phyloP scores from a whole-genome alignment of 2,797 vertebrate species.

The Macropodus opercularis region DNA sequence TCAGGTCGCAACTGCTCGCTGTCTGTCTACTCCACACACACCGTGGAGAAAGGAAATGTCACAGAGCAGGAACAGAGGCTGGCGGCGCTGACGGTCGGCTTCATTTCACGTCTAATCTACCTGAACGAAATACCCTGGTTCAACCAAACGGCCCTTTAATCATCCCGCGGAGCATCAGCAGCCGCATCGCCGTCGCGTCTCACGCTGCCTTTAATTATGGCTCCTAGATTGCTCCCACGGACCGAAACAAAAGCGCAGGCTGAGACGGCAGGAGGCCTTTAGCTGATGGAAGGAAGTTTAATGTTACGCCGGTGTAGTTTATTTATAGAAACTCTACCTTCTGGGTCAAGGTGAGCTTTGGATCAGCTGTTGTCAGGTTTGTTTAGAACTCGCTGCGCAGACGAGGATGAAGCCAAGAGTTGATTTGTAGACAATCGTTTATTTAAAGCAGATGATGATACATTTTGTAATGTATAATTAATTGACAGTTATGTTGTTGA shows the following conservation, averaged over 20 bases:
- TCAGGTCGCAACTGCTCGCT: conserved; percentile 9
- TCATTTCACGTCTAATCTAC: conserved; percentile 47
- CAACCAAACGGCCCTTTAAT: conserved; percentile 25
- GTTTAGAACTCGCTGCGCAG: neutral
- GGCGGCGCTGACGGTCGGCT: conserved; percentile 14
- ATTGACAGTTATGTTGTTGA: no score
- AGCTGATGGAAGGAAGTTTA: conserved; percentile 49
- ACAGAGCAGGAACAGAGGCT: conserved; percentile 33
- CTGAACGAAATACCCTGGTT: conserved; percentile 23
- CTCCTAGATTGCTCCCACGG: conserved; percentile 17
- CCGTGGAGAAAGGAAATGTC: conserved; percentile 27
- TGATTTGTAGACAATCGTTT: no score
- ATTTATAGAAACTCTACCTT: conserved; percentile 26
- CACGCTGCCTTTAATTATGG: conserved; percentile 37
- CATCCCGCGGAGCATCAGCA: neutral
- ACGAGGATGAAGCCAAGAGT: no score
- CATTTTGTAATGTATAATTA: no score
- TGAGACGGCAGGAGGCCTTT: conserved; percentile 18
- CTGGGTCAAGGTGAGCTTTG: conserved; percentile 19
- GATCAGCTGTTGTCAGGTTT: neutral
- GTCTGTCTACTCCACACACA: neutral
- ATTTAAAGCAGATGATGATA: conserved; percentile 4
- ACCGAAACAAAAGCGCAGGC: conserved; percentile 25
- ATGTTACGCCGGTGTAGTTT: neutral
- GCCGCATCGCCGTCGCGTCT: neutral